These are phyloP conservation scores for Dinocampus coccinellae DNA, from an alignment of 2,888 invertebrate species.

Conservation along the genomic window DNA sequence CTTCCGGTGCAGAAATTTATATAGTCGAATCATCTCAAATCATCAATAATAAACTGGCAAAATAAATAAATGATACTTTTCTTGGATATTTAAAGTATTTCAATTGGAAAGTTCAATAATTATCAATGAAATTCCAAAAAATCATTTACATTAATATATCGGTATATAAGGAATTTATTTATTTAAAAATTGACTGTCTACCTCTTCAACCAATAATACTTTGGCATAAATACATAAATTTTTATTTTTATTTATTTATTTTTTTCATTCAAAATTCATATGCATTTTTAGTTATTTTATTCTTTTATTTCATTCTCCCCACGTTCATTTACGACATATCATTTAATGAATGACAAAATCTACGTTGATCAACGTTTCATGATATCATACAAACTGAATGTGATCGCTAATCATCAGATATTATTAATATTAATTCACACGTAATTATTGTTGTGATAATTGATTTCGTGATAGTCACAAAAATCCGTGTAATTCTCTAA, in stretches of 20 bases:
- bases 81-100: no score
- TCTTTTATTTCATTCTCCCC: neutral
- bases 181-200: neutral
- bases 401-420: slow-evolving; percentile 34
- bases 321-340: neutral
- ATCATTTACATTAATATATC: no score
- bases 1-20: neutral
- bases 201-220: neutral
- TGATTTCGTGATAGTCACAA: neutral
- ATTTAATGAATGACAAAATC: slow-evolving; percentile 25
- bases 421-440: slow-evolving; percentile 39
- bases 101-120: no score
- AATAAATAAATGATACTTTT: no score
- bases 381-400: slow-evolving; percentile 32
- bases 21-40: no score
- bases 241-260: no score
- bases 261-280: no score
- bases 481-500: neutral
- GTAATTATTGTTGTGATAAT: slow-evolving; percentile 40
- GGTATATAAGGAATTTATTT: no score
- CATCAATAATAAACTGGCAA: no score
- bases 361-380: slow-evolving; percentile 1
- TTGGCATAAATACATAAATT: no score
- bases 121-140: no score
- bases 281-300: neutral